Percentiles rank a stretch among this genome's conserved stretches.
These are phyloP conservation scores for Xylocampa areola DNA, from an alignment of 2,888 invertebrate species.

Conservation along the genomic window DNA sequence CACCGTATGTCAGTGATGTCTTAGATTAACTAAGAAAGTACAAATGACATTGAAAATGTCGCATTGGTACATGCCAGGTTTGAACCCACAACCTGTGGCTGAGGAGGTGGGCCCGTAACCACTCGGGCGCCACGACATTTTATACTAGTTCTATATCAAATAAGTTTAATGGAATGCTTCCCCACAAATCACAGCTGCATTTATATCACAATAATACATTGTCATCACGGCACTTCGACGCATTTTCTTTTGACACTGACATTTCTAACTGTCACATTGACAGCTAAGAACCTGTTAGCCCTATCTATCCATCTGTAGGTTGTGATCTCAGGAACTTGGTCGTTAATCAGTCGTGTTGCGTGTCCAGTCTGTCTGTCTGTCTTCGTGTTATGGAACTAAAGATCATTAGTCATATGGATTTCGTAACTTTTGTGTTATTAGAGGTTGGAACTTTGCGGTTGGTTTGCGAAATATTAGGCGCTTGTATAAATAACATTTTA, in stretches of 20 bases:
- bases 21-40: too few relatives aligned
- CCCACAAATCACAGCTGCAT: not conserved
- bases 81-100: too few relatives aligned
- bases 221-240: constrained; percentile 27
- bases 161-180: not conserved
- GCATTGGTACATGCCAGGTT: too few relatives aligned
- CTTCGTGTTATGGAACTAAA: constrained; percentile 42
- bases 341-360: constrained; percentile 73
- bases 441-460: constrained; percentile 29
- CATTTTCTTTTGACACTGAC: constrained; percentile 48
- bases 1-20: too few relatives aligned
- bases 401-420: constrained; percentile 63
- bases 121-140: too few relatives aligned
- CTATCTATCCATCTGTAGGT: constrained; percentile 56
- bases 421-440: constrained; percentile 33
- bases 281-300: constrained; percentile 51
- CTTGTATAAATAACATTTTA: too few relatives aligned
- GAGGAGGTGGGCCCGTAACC: too few relatives aligned
- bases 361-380: constrained; percentile 59
- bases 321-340: constrained; percentile 51
- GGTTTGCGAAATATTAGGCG: constrained; percentile 18
- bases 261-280: constrained; percentile 55
- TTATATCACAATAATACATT: constrained; percentile 26
- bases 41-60: too few relatives aligned
- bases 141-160: too few relatives aligned